Evolutionary conservation across 2,888 invertebrate genomes (phyloP).

Genomic region (Patella caerulea): DNA sequence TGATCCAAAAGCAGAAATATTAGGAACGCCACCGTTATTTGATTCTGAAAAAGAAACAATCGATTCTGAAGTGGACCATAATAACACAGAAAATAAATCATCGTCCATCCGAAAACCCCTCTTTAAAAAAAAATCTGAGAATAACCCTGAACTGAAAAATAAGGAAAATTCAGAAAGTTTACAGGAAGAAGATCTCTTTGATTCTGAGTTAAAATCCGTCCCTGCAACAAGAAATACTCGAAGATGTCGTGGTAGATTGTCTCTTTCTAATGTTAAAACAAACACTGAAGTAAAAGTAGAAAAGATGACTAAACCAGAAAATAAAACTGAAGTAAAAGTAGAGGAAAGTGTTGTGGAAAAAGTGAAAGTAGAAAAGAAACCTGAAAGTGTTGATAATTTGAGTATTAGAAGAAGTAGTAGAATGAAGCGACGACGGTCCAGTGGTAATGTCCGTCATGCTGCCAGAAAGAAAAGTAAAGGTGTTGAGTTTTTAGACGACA

Average conservation of each 20-base stretch:
- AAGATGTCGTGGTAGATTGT: not conserved
- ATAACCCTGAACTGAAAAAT: not conserved
- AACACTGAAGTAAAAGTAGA: not conserved
- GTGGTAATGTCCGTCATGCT: not conserved
- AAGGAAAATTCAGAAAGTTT: not conserved
- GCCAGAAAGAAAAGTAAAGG: not conserved
- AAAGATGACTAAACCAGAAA: not conserved
- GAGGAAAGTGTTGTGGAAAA: not conserved
- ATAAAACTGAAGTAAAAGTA: not conserved
- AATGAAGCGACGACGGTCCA: not conserved
- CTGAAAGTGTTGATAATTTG: not conserved
- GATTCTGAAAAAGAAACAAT: not conserved
- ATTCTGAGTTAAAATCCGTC: no score
- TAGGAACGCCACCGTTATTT: not conserved
- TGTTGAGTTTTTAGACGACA: not conserved
- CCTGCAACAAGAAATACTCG: not conserved
- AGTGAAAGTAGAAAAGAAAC: not conserved
- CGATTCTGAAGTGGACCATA: not conserved
- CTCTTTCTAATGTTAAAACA: not conserved
- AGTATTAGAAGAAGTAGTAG: not conserved
- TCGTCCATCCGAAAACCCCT: not conserved
- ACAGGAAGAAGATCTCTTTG: not conserved
- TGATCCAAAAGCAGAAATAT: not conserved
- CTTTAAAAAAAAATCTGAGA: not conserved
- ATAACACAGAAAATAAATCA: not conserved